phyloP scores from a whole-genome alignment of 2,888 invertebrate genomes.

The Sinopyrophorus schimmeli region DNA sequence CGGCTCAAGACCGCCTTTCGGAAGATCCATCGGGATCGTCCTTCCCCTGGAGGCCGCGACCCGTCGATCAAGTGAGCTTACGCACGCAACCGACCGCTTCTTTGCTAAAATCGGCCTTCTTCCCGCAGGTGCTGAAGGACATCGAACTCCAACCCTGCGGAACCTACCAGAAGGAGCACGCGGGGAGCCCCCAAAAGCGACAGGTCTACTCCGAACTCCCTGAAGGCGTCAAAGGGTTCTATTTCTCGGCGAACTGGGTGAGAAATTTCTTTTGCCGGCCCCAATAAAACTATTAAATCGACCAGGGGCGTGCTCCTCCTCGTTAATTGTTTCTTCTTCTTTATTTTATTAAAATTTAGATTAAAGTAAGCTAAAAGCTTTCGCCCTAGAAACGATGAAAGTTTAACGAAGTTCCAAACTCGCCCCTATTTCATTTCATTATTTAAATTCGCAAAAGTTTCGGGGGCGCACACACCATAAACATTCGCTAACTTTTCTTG shows the following conservation, averaged over 20 bases:
- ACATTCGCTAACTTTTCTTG: no score
- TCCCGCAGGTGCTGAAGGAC: constrained; percentile 55
- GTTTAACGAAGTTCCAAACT: no score
- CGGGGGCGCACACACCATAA: no score
- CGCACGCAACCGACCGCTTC: no score
- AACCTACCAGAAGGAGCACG: constrained; percentile 46
- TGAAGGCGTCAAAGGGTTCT: constrained; percentile 72
- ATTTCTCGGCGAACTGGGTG: constrained; percentile 91
- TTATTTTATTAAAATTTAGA: no score
- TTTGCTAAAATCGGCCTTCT: no score
- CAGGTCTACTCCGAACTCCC: constrained; percentile 62
- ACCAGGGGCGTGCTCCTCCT: not conserved
- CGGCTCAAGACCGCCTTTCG: constrained; percentile 66
- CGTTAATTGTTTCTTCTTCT: not conserved
- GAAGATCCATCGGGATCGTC: constrained; percentile 67
- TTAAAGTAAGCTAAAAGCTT: no score
- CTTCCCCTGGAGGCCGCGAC: constrained; percentile 81
- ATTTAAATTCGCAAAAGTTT: no score
- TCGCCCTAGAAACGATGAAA: no score
- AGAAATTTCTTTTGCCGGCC: constrained; percentile 40
- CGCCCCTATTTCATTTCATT: no score
- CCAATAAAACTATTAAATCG: not conserved
- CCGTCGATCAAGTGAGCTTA: constrained; percentile 60
- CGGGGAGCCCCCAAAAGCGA: constrained; percentile 39
- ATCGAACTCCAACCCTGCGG: constrained; percentile 54